Evolutionary conservation across 2,797 vertebrate species (phyloP).

Genomic region (Coccyzus lansbergi): DNA sequence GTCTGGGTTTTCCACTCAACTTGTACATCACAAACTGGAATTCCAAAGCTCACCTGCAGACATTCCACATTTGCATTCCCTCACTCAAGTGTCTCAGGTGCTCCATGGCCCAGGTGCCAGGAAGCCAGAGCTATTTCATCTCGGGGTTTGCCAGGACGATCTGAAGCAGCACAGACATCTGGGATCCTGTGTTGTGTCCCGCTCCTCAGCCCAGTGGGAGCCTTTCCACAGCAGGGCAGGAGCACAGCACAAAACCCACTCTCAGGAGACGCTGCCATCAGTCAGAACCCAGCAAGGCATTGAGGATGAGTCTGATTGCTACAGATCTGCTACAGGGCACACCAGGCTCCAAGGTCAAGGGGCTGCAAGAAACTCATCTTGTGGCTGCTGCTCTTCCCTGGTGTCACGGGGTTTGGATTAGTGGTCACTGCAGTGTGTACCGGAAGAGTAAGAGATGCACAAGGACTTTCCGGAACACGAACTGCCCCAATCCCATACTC

Average conservation of each 20-base stretch:
- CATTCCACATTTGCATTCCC: neutral
- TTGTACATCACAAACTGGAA: neutral
- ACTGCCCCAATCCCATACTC: neutral
- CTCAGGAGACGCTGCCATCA: fast-evolving
- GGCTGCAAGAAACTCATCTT: neutral
- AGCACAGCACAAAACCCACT: neutral
- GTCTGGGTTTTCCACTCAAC: neutral
- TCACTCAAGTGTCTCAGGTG: fast-evolving
- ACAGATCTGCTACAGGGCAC: fast-evolving
- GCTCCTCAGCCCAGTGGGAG: neutral
- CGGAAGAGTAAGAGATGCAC: neutral
- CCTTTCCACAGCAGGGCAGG: neutral
- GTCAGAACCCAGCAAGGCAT: fast-evolving
- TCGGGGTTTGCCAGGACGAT: neutral
- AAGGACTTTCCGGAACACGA: neutral
- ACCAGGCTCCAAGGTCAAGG: neutral
- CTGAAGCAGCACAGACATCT: neutral
- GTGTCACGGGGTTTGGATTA: neutral
- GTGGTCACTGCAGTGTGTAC: neutral
- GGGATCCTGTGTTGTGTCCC: fast-evolving
- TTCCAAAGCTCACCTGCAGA: neutral
- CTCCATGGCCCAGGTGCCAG: neutral
- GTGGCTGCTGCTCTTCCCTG: neutral
- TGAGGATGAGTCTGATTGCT: neutral
- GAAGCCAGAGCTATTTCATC: neutral